phyloP scores from a whole-genome alignment of 2,888 invertebrate species.

The Meghimatium bilineatum region DNA sequence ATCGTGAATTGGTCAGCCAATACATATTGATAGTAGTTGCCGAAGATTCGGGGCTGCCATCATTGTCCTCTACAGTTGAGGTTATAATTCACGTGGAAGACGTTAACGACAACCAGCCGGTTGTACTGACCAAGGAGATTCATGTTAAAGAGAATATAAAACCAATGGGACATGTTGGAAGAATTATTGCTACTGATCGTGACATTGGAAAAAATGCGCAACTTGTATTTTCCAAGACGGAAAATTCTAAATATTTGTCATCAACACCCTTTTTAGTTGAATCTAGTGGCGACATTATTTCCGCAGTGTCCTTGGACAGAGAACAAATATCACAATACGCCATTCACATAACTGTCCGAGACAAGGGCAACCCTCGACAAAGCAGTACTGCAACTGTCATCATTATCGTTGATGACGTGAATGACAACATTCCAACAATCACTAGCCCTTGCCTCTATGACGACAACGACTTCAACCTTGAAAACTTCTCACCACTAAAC shows the following conservation, averaged over 20 bases:
- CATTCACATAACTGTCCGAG: slow-evolving; percentile 60
- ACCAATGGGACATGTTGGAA: slow-evolving; percentile 66
- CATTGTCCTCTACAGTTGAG: slow-evolving; percentile 66
- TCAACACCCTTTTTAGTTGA: slow-evolving; percentile 61
- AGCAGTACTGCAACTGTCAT: slow-evolving; percentile 60
- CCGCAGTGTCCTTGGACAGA: slow-evolving; percentile 61
- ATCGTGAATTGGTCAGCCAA: slow-evolving; percentile 90
- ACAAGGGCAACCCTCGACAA: slow-evolving; percentile 58
- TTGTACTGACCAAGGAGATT: slow-evolving; percentile 90
- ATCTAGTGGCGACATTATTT: slow-evolving; percentile 60
- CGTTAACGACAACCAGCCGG: slow-evolving; percentile 87
- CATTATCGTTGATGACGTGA: slow-evolving; percentile 61
- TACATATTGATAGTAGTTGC: slow-evolving; percentile 88
- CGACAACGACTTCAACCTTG: not conserved
- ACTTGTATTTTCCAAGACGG: slow-evolving; percentile 57
- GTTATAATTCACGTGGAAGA: slow-evolving; percentile 68
- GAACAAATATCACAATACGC: slow-evolving; percentile 61
- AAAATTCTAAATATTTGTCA: slow-evolving; percentile 7
- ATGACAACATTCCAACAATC: slow-evolving; percentile 60
- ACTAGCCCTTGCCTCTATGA: slow-evolving; percentile 48
- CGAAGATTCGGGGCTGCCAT: slow-evolving; percentile 59
- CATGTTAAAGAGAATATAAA: slow-evolving; percentile 78
- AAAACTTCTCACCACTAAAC: not conserved
- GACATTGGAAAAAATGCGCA: slow-evolving; percentile 64
- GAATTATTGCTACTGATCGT: slow-evolving; percentile 68